Evolutionary conservation across 1,140 invertebrate genomes (phyloP), one percentile per base, ranked within the genome.

Genomic region (Thaumatotibia leucotreta): DNA sequence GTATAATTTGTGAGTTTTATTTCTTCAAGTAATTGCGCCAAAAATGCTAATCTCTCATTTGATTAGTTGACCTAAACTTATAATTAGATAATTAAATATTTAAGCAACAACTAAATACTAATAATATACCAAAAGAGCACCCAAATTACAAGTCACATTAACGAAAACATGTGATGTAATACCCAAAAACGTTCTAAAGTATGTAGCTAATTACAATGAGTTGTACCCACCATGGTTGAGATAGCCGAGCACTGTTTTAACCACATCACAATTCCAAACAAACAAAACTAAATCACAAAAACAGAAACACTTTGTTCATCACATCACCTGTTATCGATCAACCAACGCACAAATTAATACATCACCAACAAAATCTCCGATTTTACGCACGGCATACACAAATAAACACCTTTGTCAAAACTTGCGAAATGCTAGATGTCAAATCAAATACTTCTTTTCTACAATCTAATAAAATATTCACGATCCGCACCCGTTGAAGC

Each of bases 351-450:
- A n/a, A n/a, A n/a, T n/a, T 14, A 27, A 45, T 45, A 39, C 0
- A 54, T 24, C 52, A 58, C 52, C 24, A 58, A 58, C 11, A 23
- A 50, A 22, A 58, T 58, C 23, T 58, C 24, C 39, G n/a, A 58
- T 29, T 58, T 31, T 29, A 58, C 39, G n/a, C 52, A 58, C 52
- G n/a, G 23, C 52, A 27, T 58, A 58, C 52, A 58, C 52, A 58
- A 58, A 58, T 58, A 58, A 58, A 58, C 52, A 58, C 17, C 23
- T 58, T 58, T 27, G 52, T 58, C 52, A 58, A 29, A 45, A 58
- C 23, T 27, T 58, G 23, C 23, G n/a, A 58, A 58, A 58, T 8
- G 52, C 23, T 14, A 58, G 52, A 58, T 27, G 52, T 58, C 52
- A 58, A 31, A 58, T 58, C 52, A 29, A 27, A 58, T 14, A 27